Evolutionary conservation across 2,888 invertebrate species (phyloP).

Genomic region (Drosophila quasianomalipes): DNA sequence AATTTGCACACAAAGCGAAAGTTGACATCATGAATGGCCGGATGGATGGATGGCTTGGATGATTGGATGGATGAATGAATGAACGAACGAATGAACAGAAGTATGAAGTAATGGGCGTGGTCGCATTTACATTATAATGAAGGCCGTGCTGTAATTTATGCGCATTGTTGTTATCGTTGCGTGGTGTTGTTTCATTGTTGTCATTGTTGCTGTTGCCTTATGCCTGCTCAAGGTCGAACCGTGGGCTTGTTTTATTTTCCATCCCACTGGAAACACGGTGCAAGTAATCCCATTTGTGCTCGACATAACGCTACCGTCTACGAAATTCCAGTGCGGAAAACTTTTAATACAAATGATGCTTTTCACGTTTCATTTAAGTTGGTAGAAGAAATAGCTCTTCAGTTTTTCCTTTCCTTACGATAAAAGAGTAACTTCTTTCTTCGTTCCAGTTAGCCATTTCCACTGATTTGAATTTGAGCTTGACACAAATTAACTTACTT

Average conservation of each 20-base stretch:
- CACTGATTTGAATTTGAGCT: constrained; percentile 60
- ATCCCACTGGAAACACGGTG: constrained; percentile 2
- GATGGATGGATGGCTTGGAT: constrained; percentile 7
- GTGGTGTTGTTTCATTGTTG: constrained; percentile 17
- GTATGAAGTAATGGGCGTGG: constrained; percentile 44
- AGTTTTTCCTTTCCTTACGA: background rate
- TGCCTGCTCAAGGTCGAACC: constrained; percentile 59
- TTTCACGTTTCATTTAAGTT: background rate
- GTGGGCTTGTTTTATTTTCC: constrained; percentile 22
- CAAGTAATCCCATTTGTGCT: background rate
- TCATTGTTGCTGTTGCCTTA: constrained; percentile 17
- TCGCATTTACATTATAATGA: constrained; percentile 71
- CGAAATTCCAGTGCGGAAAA: background rate
- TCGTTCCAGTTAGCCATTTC: constrained; percentile 24
- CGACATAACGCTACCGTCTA: background rate
- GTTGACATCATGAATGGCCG: constrained; percentile 55
- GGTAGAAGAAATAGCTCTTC: background rate
- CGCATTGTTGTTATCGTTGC: constrained; percentile 46
- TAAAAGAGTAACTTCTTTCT: background rate
- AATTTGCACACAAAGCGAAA: constrained; percentile 45
- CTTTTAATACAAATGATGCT: background rate
- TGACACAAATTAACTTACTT: constrained; percentile 38
- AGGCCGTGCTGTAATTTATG: constrained; percentile 65
- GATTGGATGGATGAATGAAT: constrained; percentile 4
- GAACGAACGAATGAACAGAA: constrained; percentile 7